Conservation (phyloP, 2,113 vertebrate genomes). For the Tetraodon nigroviridis region DNA sequence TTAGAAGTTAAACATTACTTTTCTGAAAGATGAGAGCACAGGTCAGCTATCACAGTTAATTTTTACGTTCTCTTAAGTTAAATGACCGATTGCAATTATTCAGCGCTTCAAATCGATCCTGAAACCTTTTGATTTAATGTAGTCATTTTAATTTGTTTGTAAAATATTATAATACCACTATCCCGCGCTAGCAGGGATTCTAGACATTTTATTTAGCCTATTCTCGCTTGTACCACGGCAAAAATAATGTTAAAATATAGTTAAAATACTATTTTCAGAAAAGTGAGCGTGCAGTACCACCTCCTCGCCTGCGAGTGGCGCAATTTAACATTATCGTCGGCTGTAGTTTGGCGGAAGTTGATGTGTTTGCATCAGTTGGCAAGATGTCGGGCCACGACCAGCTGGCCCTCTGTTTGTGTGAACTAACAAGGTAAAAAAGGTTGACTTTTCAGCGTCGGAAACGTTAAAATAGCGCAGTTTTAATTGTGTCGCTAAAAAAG, state of each 20-base stretch:
- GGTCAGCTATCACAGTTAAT: constrained; percentile 16
- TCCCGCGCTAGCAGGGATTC: too few relatives aligned
- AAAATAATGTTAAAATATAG: too few relatives aligned
- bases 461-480: too few relatives aligned
- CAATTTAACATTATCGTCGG: neutral
- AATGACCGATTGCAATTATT: too few relatives aligned
- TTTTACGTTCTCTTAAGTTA: too few relatives aligned
- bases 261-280: neutral
- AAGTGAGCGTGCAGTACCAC: neutral
- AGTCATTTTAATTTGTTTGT: too few relatives aligned
- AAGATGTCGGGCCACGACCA: constrained; percentile 75
- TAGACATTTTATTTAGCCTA: too few relatives aligned
- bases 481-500: too few relatives aligned
- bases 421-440: constrained; percentile 67
- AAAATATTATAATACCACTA: too few relatives aligned
- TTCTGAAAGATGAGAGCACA: constrained; percentile 23
- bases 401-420: constrained; percentile 66
- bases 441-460: neutral
- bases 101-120: too few relatives aligned
- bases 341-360: neutral
- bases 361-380: constrained; percentile 34
- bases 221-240: too few relatives aligned
- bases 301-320: constrained; percentile 30
- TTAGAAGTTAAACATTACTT: constrained; percentile 69
- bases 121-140: too few relatives aligned